Base-by-base conservation (phyloP, 2,797 vertebrate genomes). In the Megaceryle alcyon region DNA sequence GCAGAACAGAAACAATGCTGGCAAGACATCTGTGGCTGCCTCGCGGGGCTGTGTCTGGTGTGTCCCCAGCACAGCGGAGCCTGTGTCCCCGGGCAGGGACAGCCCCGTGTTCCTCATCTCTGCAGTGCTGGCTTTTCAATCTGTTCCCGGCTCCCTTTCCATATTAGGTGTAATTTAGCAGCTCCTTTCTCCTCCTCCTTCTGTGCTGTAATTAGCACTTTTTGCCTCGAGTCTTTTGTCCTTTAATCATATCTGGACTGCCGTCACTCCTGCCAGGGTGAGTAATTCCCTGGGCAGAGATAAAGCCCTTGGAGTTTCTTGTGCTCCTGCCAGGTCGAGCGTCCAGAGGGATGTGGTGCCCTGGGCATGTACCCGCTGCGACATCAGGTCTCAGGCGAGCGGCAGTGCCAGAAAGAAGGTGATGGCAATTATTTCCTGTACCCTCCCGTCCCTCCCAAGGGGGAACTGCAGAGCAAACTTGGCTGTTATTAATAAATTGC, bases 371-470 rank as follows among this genome's bases (percentile, higher is more conserved):
- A 19, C 51, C 20, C 6, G 0, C 1, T 4, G 25, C 23, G 22
- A 9, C 4, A 0, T 0, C 43, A 5, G 17, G 1, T 5, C 66
- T 57, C 1, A 2, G 44, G 26, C 21, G 10, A 53, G 86, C 0
- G 9, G 69, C 70, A 86, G 73, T 4, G 3, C 33, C 78, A 57
- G 16, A 12, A 14, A 22, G 12, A 35, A 14, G 31, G 37, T 7
- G 72, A 63, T 25, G 26, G 56, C 26, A 35, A 21, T n/a, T 33
- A 14, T 39, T 35, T 39, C 25, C 46, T 44, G 28, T 44, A 65
- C 25, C 44, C 49, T 80, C 60, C 29, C 6, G 1, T 33, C n/a
- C 59, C 19, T 41, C 37, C 61, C 71, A 10, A 4, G 2, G 49
- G 51, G n/a, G 25, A 65, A 43, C 2, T 8, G 29, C 46, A 51